These are phyloP conservation scores for Hyperoplus lanceolatus DNA, from an alignment of 2,797 vertebrate species.

Conservation along the genomic window DNA sequence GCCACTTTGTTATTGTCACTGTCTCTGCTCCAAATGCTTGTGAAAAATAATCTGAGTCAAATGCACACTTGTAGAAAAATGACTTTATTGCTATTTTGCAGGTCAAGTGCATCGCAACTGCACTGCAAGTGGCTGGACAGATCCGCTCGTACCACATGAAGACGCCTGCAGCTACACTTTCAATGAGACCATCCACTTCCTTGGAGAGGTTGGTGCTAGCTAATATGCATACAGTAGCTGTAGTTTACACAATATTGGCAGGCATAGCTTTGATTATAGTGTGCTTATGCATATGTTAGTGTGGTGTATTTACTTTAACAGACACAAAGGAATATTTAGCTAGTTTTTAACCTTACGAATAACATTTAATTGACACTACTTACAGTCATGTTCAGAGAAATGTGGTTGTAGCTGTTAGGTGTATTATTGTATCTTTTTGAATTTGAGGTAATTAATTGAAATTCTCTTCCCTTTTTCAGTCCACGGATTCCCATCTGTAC, in stretches of 20 bases:
- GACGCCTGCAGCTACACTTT: conserved; percentile 87
- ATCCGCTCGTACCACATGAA: conserved; percentile 82
- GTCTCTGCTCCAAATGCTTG: conserved; percentile 40
- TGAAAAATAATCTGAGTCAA: conserved; percentile 25
- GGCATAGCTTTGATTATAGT: not conserved
- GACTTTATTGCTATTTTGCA: conserved; percentile 57
- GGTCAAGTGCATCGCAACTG: conserved; percentile 90
- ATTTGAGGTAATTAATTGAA: not conserved
- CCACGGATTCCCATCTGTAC: conserved; percentile 81
- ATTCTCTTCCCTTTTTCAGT: conserved; percentile 37
- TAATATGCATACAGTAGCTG: not conserved
- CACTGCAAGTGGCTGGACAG: conserved; percentile 87
- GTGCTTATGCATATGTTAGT: too few species aligned
- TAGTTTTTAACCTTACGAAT: not conserved
- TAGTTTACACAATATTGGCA: not conserved
- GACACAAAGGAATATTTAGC: not conserved
- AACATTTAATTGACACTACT: not conserved
- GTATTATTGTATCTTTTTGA: not conserved
- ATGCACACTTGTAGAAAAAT: not conserved
- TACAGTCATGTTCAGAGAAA: not conserved
- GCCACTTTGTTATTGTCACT: conserved; percentile 18
- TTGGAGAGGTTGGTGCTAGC: conserved; percentile 64
- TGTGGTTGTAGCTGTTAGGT: not conserved
- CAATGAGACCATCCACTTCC: conserved; percentile 74
- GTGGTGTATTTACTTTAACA: too few species aligned